A percentile compares a stretch with the other conserved stretches of the same genome.
Conservation (phyloP, 2,888 invertebrate genomes). For the Perdita meconis region DNA sequence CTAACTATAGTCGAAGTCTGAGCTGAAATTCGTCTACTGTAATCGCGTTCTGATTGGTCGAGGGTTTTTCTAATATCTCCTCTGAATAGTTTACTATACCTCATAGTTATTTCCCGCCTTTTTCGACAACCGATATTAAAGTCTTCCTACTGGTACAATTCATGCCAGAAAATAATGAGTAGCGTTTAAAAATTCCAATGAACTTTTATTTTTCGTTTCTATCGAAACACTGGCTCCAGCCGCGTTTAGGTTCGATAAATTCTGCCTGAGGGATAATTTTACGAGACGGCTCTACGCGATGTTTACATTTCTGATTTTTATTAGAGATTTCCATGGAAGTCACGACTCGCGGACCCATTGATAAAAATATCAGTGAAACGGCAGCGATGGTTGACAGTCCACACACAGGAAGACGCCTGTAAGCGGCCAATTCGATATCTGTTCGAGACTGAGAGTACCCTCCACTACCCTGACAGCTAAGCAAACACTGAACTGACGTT, state of each 20-base stretch:
- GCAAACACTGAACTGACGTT: slow-evolving; percentile 80
- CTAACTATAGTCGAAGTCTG: too few relatives aligned
- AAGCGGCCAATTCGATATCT: slow-evolving; percentile 79
- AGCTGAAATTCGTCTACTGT: too few relatives aligned
- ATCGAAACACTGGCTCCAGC: neutral
- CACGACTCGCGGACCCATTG: slow-evolving; percentile 40
- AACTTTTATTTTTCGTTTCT: too few relatives aligned
- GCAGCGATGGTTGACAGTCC: slow-evolving; percentile 42
- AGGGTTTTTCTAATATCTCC: too few relatives aligned
- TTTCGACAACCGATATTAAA: too few relatives aligned
- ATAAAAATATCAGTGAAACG: slow-evolving; percentile 73
- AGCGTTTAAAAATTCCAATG: too few relatives aligned
- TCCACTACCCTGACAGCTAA: slow-evolving; percentile 80
- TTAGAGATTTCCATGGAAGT: slow-evolving; percentile 16
- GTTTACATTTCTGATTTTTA: neutral
- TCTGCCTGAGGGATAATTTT: neutral
- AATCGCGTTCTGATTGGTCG: too few relatives aligned
- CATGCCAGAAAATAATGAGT: too few relatives aligned
- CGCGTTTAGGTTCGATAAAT: neutral
- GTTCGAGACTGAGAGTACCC: slow-evolving; percentile 72
- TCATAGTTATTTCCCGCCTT: too few relatives aligned
- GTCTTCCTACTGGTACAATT: too few relatives aligned
- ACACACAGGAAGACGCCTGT: slow-evolving; percentile 64
- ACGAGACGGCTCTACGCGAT: neutral
- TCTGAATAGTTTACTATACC: too few relatives aligned